A percentile compares a stretch with the other conserved stretches of the same genome.
phyloP scores from a whole-genome alignment of 1,140 invertebrate species.

The Limonius californicus region DNA sequence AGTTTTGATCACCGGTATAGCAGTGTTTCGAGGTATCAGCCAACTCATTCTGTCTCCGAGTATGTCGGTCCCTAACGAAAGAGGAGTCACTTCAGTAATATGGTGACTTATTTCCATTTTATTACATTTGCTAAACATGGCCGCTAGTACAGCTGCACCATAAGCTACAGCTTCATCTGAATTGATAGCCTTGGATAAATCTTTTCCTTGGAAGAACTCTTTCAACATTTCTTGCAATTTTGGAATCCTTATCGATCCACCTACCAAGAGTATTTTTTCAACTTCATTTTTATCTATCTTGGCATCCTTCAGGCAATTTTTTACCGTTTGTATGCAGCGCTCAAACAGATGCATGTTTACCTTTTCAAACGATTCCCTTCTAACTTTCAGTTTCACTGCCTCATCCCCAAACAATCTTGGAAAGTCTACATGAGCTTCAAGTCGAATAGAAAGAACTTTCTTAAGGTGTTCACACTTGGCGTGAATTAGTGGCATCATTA shows the following conservation, averaged over 20 bases:
- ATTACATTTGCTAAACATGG: slow-evolving; percentile 84
- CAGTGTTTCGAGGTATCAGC: background rate
- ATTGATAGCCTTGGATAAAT: slow-evolving; percentile 66
- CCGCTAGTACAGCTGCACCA: slow-evolving; percentile 54
- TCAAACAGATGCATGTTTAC: background rate
- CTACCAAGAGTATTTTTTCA: background rate
- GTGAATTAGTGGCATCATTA: slow-evolving; percentile 95
- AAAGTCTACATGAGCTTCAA: slow-evolving; percentile 87
- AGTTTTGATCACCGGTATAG: background rate
- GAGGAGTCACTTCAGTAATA: background rate
- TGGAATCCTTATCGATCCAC: background rate
- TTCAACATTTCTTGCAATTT: background rate
- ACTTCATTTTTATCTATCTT: background rate
- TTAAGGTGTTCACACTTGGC: slow-evolving; percentile 98
- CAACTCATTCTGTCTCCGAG: background rate
- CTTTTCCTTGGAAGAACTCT: slow-evolving; percentile 59
- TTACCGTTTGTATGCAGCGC: background rate
- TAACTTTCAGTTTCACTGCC: slow-evolving; percentile 78
- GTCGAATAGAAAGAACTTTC: slow-evolving; percentile 95
- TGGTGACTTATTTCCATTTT: background rate
- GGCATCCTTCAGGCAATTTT: background rate
- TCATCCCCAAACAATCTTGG: slow-evolving; percentile 51
- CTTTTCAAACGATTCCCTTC: slow-evolving; percentile 61
- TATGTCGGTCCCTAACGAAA: background rate
- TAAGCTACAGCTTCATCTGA: background rate